These are phyloP conservation scores for Egretta garzetta DNA, from an alignment of 2,113 vertebrate genomes.

Conservation along the genomic window DNA sequence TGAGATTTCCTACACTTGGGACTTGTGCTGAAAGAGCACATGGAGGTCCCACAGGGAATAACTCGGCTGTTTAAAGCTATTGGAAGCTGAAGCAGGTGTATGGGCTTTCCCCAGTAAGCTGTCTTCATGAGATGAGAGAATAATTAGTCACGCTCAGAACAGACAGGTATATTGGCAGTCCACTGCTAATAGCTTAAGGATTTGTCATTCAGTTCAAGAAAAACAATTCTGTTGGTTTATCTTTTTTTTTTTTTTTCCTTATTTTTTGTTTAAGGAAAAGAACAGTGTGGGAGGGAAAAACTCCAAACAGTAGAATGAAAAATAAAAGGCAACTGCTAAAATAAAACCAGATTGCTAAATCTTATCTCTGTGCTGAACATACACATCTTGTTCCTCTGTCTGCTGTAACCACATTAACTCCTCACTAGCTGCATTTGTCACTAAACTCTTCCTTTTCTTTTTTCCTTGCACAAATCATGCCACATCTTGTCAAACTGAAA, in stretches of 20 bases:
- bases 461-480: background rate
- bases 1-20: background rate
- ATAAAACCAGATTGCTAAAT: slow-evolving; percentile 58
- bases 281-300: slow-evolving; percentile 12
- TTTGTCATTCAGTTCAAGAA: background rate
- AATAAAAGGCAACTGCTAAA: slow-evolving; percentile 51
- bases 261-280: slow-evolving; percentile 13
- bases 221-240: background rate
- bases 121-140: background rate
- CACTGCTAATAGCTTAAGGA: background rate
- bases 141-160: background rate
- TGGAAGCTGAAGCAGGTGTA: slow-evolving; percentile 13
- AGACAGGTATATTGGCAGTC: background rate
- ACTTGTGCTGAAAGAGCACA: background rate
- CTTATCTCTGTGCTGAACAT: slow-evolving; percentile 21
- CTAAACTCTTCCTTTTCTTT: slow-evolving; percentile 14
- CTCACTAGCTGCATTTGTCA: slow-evolving; percentile 20
- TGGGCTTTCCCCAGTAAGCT: background rate
- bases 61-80: background rate
- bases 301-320: background rate
- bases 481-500: background rate
- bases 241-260: background rate
- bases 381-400: slow-evolving; percentile 33
- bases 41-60: background rate
- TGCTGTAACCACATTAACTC: slow-evolving; percentile 68